Evolutionary conservation across 2,888 invertebrate genomes (phyloP).

Genomic region (Hemithea aestivaria): DNA sequence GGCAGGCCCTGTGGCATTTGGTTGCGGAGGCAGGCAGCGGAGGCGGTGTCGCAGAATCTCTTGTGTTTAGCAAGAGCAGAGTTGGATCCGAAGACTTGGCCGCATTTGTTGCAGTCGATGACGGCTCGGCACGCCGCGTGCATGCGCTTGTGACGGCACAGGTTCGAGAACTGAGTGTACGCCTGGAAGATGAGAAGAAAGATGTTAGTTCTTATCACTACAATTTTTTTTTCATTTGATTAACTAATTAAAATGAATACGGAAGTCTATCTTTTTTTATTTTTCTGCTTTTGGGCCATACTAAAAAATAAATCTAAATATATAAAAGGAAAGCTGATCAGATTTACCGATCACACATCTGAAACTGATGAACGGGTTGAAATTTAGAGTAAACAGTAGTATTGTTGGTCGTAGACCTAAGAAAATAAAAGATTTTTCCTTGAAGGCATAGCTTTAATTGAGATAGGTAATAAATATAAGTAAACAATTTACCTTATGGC

Average conservation of each 20-base stretch:
- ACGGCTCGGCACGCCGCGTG: constrained; percentile 96
- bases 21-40: constrained; percentile 69
- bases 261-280: no score
- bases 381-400: no score
- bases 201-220: not conserved
- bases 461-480: constrained; percentile 1
- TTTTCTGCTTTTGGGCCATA: no score
- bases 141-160: constrained; percentile 99
- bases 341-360: no score
- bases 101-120: constrained; percentile 96
- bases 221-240: no score
- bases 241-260: not conserved
- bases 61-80: constrained; percentile 97
- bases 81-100: constrained; percentile 94
- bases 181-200: constrained; percentile 76
- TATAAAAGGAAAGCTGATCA: no score
- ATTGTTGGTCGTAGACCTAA: no score
- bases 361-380: no score
- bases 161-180: constrained; percentile 99
- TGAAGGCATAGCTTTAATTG: not conserved
- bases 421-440: no score
- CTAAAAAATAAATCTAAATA: no score
- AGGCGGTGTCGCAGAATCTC: constrained; percentile 94
- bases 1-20: constrained; percentile 62
- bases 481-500: constrained; percentile 86